phyloP scores from a whole-genome alignment of 2,113 vertebrate species.

The Anolis sagrei region DNA sequence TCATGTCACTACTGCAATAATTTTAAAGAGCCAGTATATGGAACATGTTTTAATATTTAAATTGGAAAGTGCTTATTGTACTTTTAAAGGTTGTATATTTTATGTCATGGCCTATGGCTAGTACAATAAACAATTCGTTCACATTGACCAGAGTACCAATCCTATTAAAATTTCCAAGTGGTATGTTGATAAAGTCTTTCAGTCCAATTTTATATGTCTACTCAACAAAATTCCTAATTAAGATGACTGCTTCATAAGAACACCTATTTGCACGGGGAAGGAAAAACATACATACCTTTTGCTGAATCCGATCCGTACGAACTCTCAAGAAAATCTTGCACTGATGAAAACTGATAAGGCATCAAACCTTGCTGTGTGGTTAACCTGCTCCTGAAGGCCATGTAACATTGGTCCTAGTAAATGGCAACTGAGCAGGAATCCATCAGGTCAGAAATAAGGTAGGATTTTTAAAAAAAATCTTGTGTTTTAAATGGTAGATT shows the following conservation, averaged over 20 bases:
- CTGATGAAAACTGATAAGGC: conserved; percentile 75
- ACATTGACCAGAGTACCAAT: not conserved
- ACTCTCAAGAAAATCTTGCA: conserved; percentile 77
- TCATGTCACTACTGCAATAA: too few species aligned
- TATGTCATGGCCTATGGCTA: too few species aligned
- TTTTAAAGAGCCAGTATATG: too few species aligned
- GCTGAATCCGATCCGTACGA: conserved; percentile 76
- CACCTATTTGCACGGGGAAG: conserved; percentile 70
- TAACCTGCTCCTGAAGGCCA: conserved; percentile 77
- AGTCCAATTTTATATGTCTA: not conserved
- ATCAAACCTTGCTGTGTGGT: conserved; percentile 69
- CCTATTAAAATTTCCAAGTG: not conserved
- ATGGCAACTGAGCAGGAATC: conserved; percentile 73
- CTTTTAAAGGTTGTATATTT: too few species aligned
- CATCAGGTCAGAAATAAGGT: conserved; percentile 64
- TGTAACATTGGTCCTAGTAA: conserved; percentile 68
- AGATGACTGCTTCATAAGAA: conserved; percentile 22
- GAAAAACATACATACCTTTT: conserved; percentile 82
- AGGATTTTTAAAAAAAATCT: conserved; percentile 48
- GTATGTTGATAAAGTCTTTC: conserved; percentile 3
- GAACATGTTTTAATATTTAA: too few species aligned
- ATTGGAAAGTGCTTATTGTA: too few species aligned
- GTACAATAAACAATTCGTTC: too few species aligned
- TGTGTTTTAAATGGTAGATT: conserved; percentile 64
- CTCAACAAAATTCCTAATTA: not conserved